These are phyloP conservation scores for Cathartes aura DNA, from an alignment of 2,113 vertebrate species.

Conservation along the genomic window DNA sequence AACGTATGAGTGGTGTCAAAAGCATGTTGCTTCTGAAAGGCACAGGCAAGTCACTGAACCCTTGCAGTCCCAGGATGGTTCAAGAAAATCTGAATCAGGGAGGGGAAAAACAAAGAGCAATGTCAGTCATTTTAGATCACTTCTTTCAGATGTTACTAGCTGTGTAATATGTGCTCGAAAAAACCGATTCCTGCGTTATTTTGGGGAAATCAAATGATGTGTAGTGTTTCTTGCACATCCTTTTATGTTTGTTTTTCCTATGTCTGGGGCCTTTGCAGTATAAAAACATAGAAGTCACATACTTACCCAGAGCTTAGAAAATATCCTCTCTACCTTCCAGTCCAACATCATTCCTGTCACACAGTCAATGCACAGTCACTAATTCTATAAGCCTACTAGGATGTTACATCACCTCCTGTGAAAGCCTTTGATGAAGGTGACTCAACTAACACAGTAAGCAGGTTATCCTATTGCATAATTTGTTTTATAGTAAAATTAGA, in stretches of 20 bases:
- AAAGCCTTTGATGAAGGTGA: neutral
- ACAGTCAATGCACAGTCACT: neutral
- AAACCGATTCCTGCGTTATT: neutral
- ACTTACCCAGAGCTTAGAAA: neutral
- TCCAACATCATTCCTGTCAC: neutral
- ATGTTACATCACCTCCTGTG: conserved; percentile 14
- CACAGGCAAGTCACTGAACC: neutral
- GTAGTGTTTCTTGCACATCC: neutral
- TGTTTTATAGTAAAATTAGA: neutral
- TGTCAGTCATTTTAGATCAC: neutral
- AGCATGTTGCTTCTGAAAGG: neutral
- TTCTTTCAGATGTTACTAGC: neutral
- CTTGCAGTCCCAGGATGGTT: neutral
- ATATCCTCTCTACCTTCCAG: neutral
- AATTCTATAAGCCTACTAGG: neutral
- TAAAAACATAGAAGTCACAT: neutral
- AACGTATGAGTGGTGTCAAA: neutral
- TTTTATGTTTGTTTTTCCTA: neutral
- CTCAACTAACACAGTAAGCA: neutral
- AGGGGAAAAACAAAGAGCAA: neutral
- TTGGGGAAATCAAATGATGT: neutral
- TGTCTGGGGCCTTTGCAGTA: neutral
- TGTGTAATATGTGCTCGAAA: neutral
- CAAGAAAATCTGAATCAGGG: neutral
- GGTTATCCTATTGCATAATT: conserved; percentile 17